A percentile compares a stretch with the other conserved stretches of the same genome.
Evolutionary conservation across 2,113 vertebrate species (phyloP).

Genomic region (Colaptes auratus): DNA sequence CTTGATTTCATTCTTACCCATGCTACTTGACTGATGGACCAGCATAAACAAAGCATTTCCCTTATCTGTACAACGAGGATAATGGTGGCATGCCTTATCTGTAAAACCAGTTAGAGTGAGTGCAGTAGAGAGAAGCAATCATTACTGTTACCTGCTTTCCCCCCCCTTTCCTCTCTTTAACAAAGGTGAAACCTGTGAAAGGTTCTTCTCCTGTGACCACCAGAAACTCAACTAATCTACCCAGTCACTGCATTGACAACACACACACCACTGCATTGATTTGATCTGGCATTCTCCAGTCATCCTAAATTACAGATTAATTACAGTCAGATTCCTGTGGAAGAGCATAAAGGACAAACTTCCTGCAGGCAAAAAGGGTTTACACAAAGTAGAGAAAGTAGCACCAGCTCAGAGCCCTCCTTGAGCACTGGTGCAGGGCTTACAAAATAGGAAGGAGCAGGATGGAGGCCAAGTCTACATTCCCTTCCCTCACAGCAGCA

Average conservation of each 20-base stretch:
- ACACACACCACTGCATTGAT: too few relatives aligned
- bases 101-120: not conserved
- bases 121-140: not conserved
- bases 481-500: not conserved
- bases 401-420: accelerated
- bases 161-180: not conserved
- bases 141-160: not conserved
- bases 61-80: not conserved
- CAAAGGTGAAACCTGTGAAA: not conserved
- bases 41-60: not conserved
- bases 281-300: not conserved
- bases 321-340: not conserved
- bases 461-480: accelerated
- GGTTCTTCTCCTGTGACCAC: not conserved
- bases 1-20: not conserved
- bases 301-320: not conserved
- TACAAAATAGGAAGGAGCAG: not conserved
- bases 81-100: not conserved
- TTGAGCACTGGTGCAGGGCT: accelerated
- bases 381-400: accelerated
- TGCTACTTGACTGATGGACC: not conserved
- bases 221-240: not conserved
- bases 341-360: not conserved
- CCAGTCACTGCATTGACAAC: not conserved
- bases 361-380: not conserved